These are phyloP conservation scores for Bombus breviceps DNA, from an alignment of 1,140 invertebrate species.

Conservation along the genomic window DNA sequence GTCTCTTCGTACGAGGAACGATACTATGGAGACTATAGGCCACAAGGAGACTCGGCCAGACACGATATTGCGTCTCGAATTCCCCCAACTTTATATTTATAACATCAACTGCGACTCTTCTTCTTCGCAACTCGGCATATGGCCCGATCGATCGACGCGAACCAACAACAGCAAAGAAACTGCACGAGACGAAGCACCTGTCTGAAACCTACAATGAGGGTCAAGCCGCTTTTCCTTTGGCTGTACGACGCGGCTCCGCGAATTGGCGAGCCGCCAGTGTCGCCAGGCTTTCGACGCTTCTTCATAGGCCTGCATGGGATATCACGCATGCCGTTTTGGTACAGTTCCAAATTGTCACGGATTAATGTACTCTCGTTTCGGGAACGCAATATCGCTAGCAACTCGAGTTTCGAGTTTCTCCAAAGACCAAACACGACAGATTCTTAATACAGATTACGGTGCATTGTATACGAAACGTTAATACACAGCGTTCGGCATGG, in stretches of 20 bases:
- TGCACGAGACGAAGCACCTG: slow-evolving; percentile 44
- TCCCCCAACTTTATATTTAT: slow-evolving; percentile 60
- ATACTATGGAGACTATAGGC: background rate
- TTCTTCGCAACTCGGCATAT: slow-evolving; percentile 17
- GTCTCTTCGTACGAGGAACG: background rate
- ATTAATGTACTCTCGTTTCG: slow-evolving; percentile 22
- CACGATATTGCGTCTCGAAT: slow-evolving; percentile 36
- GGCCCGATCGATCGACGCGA: slow-evolving; percentile 35
- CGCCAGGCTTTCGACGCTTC: slow-evolving; percentile 39
- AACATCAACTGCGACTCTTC: slow-evolving; percentile 8
- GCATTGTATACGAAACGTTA: background rate
- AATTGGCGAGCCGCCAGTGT: slow-evolving; percentile 50
- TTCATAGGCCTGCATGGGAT: background rate
- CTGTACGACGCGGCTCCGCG: slow-evolving; percentile 5
- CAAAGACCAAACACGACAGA: background rate
- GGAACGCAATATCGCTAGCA: background rate
- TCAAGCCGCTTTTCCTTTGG: slow-evolving; percentile 6
- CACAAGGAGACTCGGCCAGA: slow-evolving; percentile 41
- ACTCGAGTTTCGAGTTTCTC: slow-evolving; percentile 26
- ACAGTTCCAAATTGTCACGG: slow-evolving; percentile 36
- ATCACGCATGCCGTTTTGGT: slow-evolving; percentile 35
- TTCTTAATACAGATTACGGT: background rate
- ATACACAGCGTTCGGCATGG: background rate
- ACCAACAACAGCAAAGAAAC: background rate
- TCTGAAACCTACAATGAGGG: slow-evolving; percentile 19